Conservation (phyloP, 2,888 invertebrate genomes). For the Nebria brevicollis region DNA sequence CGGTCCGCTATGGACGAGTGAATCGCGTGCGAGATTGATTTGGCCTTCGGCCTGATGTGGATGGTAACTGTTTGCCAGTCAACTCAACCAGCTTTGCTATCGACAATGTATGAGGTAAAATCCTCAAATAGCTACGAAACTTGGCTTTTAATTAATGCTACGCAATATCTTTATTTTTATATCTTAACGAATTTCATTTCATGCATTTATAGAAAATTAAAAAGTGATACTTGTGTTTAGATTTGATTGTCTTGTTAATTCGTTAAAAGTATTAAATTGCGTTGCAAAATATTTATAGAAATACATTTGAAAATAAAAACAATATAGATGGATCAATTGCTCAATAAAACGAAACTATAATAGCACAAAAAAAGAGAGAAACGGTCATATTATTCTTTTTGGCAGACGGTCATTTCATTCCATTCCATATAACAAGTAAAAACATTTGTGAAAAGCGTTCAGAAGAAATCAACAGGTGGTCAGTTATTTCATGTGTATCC, state of each 20-base stretch:
- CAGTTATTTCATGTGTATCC: conserved; percentile 46
- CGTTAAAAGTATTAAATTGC: too few species aligned
- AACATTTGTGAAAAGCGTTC: conserved; percentile 39
- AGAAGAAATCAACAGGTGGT: conserved; percentile 48
- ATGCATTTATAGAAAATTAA: too few species aligned
- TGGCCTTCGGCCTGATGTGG: conserved; percentile 50
- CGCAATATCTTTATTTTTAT: neutral
- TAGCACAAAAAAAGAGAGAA: conserved; percentile 36
- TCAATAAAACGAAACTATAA: conserved; percentile 27
- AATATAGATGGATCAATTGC: neutral
- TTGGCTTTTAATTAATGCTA: neutral
- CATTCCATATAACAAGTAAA: conserved; percentile 44
- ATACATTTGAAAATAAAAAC: neutral
- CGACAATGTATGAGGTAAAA: neutral
- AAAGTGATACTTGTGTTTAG: too few species aligned
- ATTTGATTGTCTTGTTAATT: too few species aligned
- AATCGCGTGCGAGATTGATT: conserved; percentile 57
- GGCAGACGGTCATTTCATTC: conserved; percentile 38
- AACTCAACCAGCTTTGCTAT: conserved; percentile 12
- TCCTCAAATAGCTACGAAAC: neutral
- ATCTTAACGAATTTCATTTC: too few species aligned
- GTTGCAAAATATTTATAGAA: neutral
- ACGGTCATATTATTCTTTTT: conserved; percentile 33
- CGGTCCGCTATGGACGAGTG: conserved; percentile 51
- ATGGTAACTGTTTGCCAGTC: conserved; percentile 31